phyloP scores from a whole-genome alignment of 2,113 vertebrate species.

The Cromileptes altivelis region DNA sequence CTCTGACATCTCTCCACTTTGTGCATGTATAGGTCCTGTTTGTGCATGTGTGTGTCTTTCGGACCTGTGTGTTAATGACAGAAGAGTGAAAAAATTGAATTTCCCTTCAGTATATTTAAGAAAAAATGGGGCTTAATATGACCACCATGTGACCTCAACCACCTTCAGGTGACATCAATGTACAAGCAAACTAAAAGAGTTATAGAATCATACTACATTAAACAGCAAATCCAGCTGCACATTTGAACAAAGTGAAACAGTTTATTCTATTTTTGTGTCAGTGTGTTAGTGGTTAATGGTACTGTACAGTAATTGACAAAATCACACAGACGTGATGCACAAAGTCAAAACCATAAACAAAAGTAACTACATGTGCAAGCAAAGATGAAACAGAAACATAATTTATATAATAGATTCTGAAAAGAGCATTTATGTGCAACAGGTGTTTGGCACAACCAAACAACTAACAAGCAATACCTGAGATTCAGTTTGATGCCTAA shows the following conservation, averaged over 20 bases:
- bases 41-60: too few species aligned
- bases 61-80: too few species aligned
- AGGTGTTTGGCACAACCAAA: constrained; percentile 11
- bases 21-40: too few species aligned
- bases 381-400: not conserved
- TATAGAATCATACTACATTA: not conserved
- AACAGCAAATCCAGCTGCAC: not conserved
- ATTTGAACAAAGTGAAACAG: not conserved
- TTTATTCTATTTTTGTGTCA: constrained; percentile 1
- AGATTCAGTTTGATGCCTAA: constrained; percentile 43
- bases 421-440: constrained; percentile 2
- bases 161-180: not conserved
- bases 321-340: not conserved
- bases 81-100: too few species aligned
- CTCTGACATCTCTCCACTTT: too few species aligned
- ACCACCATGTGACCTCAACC: too few species aligned
- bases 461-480: constrained; percentile 49
- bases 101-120: too few species aligned
- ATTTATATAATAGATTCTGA: not conserved
- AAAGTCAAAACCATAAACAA: not conserved
- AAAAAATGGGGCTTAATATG: too few species aligned
- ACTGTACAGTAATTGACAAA: not conserved
- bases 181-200: not conserved
- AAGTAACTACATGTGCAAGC: not conserved
- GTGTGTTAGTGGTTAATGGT: not conserved